Evolutionary conservation across 2,888 invertebrate species (phyloP).

Genomic region (Caenorhabditis imperialis): DNA sequence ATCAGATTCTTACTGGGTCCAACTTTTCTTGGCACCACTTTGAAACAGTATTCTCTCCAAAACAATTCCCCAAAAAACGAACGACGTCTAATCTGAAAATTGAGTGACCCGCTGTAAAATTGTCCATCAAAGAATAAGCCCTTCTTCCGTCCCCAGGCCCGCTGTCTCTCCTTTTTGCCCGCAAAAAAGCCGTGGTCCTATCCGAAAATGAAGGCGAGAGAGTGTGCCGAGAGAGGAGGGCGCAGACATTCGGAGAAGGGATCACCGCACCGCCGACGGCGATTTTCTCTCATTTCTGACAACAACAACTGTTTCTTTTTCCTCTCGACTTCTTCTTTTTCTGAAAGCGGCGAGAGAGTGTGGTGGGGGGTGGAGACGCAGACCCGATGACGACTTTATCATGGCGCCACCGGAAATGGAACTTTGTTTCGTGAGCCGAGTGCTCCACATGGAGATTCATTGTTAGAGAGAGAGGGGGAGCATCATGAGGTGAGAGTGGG

Average conservation of each 20-base stretch:
- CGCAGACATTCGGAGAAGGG: conserved; percentile 11
- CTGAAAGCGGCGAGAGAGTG: background rate
- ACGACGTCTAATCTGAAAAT: no score
- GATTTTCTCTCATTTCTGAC: conserved; percentile 23
- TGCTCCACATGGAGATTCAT: no score
- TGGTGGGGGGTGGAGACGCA: background rate
- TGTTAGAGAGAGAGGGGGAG: background rate
- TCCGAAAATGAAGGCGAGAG: conserved; percentile 13
- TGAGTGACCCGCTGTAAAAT: no score
- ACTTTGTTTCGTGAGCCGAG: no score
- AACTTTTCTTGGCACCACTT: no score
- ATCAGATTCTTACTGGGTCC: no score
- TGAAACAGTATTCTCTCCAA: no score
- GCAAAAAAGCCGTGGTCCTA: background rate
- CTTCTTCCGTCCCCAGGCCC: no score
- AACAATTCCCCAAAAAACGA: no score
- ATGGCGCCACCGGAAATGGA: no score
- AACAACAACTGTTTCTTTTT: conserved; percentile 45
- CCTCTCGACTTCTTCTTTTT: background rate
- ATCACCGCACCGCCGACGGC: conserved; percentile 45
- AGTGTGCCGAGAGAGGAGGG: background rate
- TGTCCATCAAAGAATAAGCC: no score
- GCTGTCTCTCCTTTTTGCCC: background rate
- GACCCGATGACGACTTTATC: no score
- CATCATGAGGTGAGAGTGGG: background rate